Evolutionary conservation across 2,797 vertebrate genomes (phyloP), one percentile per base, ranked within the genome.

Genomic region (Dromococcyx pavoninus): DNA sequence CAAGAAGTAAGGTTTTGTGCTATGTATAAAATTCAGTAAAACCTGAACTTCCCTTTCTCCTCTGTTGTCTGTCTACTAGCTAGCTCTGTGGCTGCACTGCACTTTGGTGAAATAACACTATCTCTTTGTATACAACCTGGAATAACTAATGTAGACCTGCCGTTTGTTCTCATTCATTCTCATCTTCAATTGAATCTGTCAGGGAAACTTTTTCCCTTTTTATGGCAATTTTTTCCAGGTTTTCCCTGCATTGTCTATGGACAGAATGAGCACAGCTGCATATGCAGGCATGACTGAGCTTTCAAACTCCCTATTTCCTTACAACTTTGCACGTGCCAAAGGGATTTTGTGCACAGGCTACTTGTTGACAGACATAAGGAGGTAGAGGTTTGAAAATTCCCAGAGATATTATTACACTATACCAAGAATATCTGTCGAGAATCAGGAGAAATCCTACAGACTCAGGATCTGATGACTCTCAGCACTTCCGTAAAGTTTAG

Each of bases 391-490:
- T 91, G 86, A 82, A 94, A 97, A 97, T 95, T 97, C 93, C 60
- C 94, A 91, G 78, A 96, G 96, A 87, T 97, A 88, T 93, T 97
- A 66, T 97, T 97, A 96, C 95, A 85, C 88, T 93, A 83, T 66
- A 79, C 86, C 89, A 85, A 95, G 95, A 97, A 89, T 97, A 96
- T 96, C 94, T 94, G 79, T 80, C 78, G 94, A 44, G 18, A 58
- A 84, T 93, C 80, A 92, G 91, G 46, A 95, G 69, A 93, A 96
- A 95, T 97, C 48, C 69, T 58, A 32, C 80, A 95, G 72, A 76
- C 37, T 71, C 82, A 74, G 77, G 53, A 70, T 28, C 35, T 91
- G 85, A 90, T 84, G 58, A 78, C 30, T 78, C 25, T 37, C 72
- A 79, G 77, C 90, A 81, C 80, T 57, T 78, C 61, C 60, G 53